Evolutionary conservation across 2,888 invertebrate genomes (phyloP).

Genomic region (Meandrusa payeni): DNA sequence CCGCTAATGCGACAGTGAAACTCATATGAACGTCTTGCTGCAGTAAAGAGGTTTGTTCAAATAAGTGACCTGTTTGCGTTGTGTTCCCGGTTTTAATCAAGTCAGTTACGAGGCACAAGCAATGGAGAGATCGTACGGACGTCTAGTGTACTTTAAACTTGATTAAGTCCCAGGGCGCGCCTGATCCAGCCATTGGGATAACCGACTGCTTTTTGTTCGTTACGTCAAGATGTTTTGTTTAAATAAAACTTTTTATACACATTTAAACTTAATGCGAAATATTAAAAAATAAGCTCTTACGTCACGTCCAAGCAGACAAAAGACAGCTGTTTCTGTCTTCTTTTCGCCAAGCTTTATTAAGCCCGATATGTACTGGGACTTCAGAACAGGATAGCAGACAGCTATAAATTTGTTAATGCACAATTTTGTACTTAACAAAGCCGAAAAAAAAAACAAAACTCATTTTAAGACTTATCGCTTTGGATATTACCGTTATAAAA

Average conservation of each 20-base stretch:
- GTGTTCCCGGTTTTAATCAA: slow-evolving; percentile 60
- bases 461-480: too few relatives aligned
- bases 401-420: too few relatives aligned
- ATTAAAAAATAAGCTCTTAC: too few relatives aligned
- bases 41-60: slow-evolving; percentile 49
- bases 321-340: too few relatives aligned
- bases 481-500: too few relatives aligned
- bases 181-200: slow-evolving; percentile 11
- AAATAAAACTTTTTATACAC: slow-evolving; percentile 8
- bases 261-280: too few relatives aligned
- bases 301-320: too few relatives aligned
- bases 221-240: slow-evolving; percentile 1
- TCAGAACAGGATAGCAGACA: too few relatives aligned
- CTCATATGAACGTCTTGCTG: slow-evolving; percentile 41
- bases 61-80: slow-evolving; percentile 50
- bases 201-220: slow-evolving; percentile 17
- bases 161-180: slow-evolving; percentile 46
- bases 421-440: too few relatives aligned
- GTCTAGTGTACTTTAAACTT: slow-evolving; percentile 52
- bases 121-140: slow-evolving; percentile 45
- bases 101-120: slow-evolving; percentile 45
- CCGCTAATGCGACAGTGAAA: slow-evolving; percentile 34
- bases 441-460: too few relatives aligned
- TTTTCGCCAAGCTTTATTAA: too few relatives aligned
- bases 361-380: too few relatives aligned